Evolutionary conservation across 92 coral and sea anemone species (phyloP).

Genomic region (Metridium senile): DNA sequence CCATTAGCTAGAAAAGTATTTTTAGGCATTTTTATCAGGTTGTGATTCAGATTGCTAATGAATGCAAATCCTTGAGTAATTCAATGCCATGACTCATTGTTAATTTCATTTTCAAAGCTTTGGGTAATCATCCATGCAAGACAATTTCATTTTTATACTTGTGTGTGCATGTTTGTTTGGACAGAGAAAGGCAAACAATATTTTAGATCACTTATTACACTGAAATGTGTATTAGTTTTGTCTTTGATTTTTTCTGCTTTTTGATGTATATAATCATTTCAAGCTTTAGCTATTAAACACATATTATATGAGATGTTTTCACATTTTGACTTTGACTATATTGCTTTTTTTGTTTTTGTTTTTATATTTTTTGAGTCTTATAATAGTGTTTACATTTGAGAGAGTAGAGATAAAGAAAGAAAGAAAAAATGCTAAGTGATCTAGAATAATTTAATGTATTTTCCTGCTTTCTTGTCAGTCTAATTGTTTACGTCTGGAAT

Average conservation of each 20-base stretch:
- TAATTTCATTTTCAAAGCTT: slow-evolving; percentile 2
- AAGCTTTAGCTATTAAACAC: too few relatives aligned
- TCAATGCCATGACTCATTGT: not conserved
- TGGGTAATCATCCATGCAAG: not conserved
- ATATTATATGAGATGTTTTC: too few relatives aligned
- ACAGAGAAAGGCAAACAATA: not conserved
- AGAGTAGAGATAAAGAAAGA: not conserved
- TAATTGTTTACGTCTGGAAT: not conserved
- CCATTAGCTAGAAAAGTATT: not conserved
- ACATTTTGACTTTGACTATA: too few relatives aligned
- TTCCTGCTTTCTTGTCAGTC: not conserved
- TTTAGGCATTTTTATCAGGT: not conserved
- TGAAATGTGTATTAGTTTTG: not conserved
- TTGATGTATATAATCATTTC: too few relatives aligned
- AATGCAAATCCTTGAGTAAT: slow-evolving; percentile 8
- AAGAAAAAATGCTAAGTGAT: not conserved
- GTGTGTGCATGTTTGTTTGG: not conserved
- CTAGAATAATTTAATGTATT: not conserved
- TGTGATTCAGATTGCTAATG: not conserved
- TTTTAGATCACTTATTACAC: not conserved
- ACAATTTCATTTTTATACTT: not conserved
- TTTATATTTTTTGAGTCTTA: not conserved
- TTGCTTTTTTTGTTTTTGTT: not conserved
- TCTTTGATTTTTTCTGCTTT: too few relatives aligned
- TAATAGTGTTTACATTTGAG: not conserved